Base-by-base conservation (phyloP, 2,113 vertebrate species). In the Prunella himalayana region DNA sequence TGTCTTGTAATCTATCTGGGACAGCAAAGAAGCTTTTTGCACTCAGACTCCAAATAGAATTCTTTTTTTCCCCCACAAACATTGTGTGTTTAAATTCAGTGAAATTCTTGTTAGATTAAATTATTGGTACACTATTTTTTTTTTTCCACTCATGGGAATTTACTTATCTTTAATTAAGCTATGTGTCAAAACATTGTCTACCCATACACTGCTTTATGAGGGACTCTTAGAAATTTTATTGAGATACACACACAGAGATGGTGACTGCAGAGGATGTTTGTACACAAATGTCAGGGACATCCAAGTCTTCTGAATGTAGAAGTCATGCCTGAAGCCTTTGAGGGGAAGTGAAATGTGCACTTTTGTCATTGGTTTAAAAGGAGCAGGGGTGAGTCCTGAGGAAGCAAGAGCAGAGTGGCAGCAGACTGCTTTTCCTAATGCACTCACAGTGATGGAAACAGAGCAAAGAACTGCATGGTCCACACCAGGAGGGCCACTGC, bases 371-470 rank as follows among this genome's bases (percentile, higher is more conserved):
- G 28, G 5, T 86, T 86, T 66, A 14, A 84, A 75, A 59, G 23
- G 28, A 77, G 4, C 28, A 70, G 30, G n/a, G 16, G 13, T 61
- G n/a, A 14, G 16, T 44, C 31, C 16, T 56, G 49, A 22, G 6
- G 20, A 80, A 33, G 7, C 15, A 41, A 27, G 63, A 39, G 23
- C 0, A 2, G 44, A 22, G 65, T 49, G 21, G 27, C 54, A 81
- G 23, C 6, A 61, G 28, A 11, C 0, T 57, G 3, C 16, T 69
- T 6, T 68, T 72, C 30, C n/a, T 81, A 0, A 0, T 61, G 17
- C 27, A 37, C 11, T 12, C 59, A 20, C 57, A 65, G 31, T 12
- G 37, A 41, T 22, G 9, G 53, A 60, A 72, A 47, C n/a, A 41
- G 57, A 64, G 22, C 21, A 63, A 54, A 71, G 28, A 79, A 27